Evolutionary conservation across 37 sponge, comb jelly and placozoan genomes (phyloP), one percentile per base, ranked within the genome.

Genomic region (Geodia barretti): DNA sequence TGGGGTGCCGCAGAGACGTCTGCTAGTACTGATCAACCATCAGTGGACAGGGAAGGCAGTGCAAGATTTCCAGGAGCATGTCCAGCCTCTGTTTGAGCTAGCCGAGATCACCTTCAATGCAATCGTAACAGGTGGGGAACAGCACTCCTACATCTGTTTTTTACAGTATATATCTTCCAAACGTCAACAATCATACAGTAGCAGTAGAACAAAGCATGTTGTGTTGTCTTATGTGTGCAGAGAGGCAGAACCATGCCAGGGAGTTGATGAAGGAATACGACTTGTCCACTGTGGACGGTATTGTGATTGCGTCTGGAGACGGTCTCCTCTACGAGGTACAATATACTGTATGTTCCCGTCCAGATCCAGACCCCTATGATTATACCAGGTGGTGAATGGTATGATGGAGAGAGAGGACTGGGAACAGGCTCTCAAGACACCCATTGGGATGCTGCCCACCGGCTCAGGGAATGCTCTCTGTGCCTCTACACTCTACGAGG

Each of bases 391-490:
- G n/a, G 65, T 97, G 21, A 97, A 97, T 90, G 98, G 98, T 1
- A 59, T 97, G 1, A 97, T 97, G 98, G 74, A 66, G 42, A 81
- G 98, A 30, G 28, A 71, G 39, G 98, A 97, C 71, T 97, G 93
- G 93, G 82, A 75, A 75, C 66, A 34, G 26, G 93, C 86, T 68
- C 87, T 95, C 60, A 78, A 86, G 61, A 89, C 83, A 38, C 95
- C 98, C 36, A 89, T 97, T 39, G 96, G 88, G 21, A 89, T 88
- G 42, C 54, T 97, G 20, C 98, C 98, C 33, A 86, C 83, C 65
- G 98, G 98, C 30, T 97, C 98, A 34, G 98, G 98, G 39, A 97
- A 97, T 81, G 95, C 91, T 31, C 74, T 97, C 38, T 89, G 60
- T 35, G 77, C 90, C 8, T 92, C 93, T 3, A 43, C 93, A 3